Base-by-base conservation (phyloP, 2,888 invertebrate genomes). In the Watsonalla cultraria region DNA sequence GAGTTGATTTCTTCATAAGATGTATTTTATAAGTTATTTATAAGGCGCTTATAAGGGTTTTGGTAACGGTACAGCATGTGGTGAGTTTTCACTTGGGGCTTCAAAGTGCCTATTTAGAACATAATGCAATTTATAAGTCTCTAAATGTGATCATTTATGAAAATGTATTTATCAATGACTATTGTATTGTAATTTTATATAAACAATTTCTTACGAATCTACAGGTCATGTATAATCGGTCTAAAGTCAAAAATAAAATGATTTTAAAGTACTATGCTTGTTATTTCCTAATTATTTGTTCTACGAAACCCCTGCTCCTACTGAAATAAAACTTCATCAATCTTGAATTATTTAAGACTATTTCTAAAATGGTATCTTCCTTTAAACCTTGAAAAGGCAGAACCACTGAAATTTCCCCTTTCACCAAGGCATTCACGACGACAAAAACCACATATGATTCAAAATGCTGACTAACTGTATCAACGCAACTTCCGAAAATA, bases 41-140 rank as follows among this genome's bases (percentile, higher is more conserved):
- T 64, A 68, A 63, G 63, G 61, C 24, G 24, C 70, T 62, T 60
- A 66, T 61, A 52, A 53, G 84, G 89, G 79, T 73, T 79, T 75
- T 68, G 87, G 87, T 86, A 72, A 74, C 68, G 87, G 89, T 76
- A 63, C 72, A 74, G 89, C 88, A 90, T 90, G 90, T 90, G 90
- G 90, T 90, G 90, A 78, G 90, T 84, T 90, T 90, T 74, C 86
- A 80, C 88, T 81, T 58, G 39, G 51, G 78, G 78, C 68, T 64
- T 62, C 66, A 68, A 74, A 76, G 77, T 80, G 88, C 84, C 86
- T 79, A 61, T 55, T 86, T 85, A 80, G 61, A 70, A 45, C 14
- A 85, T 85, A 82, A 77, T 74, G 74, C 78, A 80, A 83, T 82
- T 80, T 72, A 69, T 71, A 76, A 84, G 80, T 84, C 82, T 82